Conservation (phyloP, 37 sponge, comb jelly and placozoan species). For the Tethya wilhelma region DNA sequence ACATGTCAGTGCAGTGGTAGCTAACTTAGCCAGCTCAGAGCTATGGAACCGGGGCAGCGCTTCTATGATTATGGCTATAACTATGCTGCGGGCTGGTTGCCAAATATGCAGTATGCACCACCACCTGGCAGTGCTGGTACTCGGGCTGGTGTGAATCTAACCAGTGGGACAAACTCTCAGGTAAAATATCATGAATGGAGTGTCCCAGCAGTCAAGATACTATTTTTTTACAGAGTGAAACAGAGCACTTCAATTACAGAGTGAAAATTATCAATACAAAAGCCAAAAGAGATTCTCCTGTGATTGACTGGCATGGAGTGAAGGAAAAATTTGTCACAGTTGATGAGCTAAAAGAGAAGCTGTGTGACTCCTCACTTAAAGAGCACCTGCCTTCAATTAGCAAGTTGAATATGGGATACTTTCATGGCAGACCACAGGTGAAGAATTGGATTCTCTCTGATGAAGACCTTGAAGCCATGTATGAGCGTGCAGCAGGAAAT, state of each 20-base stretch:
- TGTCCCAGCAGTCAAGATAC: too few relatives aligned
- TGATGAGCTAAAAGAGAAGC: constrained; percentile 11
- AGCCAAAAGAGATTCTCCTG: constrained; percentile 4
- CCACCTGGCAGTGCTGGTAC: too few relatives aligned
- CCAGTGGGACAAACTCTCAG: too few relatives aligned
- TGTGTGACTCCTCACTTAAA: background rate
- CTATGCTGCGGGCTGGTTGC: too few relatives aligned
- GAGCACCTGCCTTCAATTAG: constrained; percentile 3
- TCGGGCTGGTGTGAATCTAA: too few relatives aligned
- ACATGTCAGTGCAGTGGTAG: too few relatives aligned
- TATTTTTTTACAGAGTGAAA: too few relatives aligned
- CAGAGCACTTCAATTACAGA: constrained; percentile 20
- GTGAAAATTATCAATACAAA: constrained; percentile 18
- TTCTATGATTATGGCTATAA: too few relatives aligned
- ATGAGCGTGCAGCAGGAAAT: background rate
- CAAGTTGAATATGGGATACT: constrained; percentile 23
- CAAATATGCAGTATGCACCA: too few relatives aligned
- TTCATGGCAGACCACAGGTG: constrained; percentile 6
- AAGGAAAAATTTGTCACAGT: constrained; percentile 4
- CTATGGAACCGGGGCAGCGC: too few relatives aligned
- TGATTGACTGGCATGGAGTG: constrained; percentile 11
- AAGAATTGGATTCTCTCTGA: constrained; percentile 29
- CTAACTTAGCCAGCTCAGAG: too few relatives aligned
- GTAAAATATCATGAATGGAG: too few relatives aligned
- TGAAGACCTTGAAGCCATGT: constrained; percentile 23